Conservation (phyloP, 2,797 vertebrate genomes). For the Sebastes matsubarae region DNA sequence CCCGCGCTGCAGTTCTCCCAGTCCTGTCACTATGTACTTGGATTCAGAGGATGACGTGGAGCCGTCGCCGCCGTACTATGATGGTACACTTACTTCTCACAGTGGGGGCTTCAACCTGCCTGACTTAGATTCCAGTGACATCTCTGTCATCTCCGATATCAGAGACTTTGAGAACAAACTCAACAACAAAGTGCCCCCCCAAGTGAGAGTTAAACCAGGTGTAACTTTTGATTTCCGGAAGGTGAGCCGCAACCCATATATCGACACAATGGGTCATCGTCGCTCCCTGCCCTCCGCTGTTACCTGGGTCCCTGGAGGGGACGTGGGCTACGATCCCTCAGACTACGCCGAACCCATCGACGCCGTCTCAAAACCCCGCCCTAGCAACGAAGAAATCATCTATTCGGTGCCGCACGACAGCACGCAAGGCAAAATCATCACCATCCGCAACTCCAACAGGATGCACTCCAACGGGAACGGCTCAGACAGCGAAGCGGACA, state of each 20-base stretch:
- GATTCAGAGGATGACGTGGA: constrained; percentile 95
- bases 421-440: constrained; percentile 99
- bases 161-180: constrained; percentile 91
- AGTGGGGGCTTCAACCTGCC: constrained; percentile 89
- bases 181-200: constrained; percentile 92
- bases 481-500: constrained; percentile 96
- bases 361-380: constrained; percentile 91
- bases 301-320: constrained; percentile 88
- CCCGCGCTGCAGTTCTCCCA: constrained; percentile 92
- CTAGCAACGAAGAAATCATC: constrained; percentile 95
- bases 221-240: constrained; percentile 91
- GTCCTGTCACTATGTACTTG: constrained; percentile 89
- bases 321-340: constrained; percentile 92
- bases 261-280: constrained; percentile 89
- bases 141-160: constrained; percentile 88
- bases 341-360: constrained; percentile 97
- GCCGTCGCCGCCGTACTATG: constrained; percentile 88
- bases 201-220: constrained; percentile 91
- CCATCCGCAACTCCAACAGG: constrained; percentile 95
- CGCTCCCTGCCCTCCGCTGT: constrained; percentile 90
- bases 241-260: constrained; percentile 85
- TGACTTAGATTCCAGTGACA: constrained; percentile 91
- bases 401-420: constrained; percentile 98
- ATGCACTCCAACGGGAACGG: constrained; percentile 94
- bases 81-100: constrained; percentile 84